A percentile compares a stretch with the other conserved stretches of the same genome.
Conservation (phyloP, 2,797 vertebrate species). For the Euthynnus affinis region DNA sequence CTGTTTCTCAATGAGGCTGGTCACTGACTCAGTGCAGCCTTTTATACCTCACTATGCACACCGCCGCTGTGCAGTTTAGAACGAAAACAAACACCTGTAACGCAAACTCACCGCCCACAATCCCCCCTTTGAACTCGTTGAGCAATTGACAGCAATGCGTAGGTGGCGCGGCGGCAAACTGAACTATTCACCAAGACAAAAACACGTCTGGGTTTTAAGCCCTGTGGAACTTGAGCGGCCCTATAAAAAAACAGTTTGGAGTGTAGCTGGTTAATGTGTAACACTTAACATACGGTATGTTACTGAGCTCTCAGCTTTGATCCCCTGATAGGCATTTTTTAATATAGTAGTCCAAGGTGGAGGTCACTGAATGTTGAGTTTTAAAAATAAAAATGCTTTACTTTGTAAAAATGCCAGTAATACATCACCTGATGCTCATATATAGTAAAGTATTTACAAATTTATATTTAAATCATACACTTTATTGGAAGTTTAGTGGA, state of each 20-base stretch:
- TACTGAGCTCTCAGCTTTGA: constrained; percentile 19
- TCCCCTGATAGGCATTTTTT: constrained; percentile 9
- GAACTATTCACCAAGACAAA: constrained; percentile 39
- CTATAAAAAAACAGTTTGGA: not conserved
- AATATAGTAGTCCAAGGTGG: constrained; percentile 1
- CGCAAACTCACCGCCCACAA: constrained; percentile 40
- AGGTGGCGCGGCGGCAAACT: constrained; percentile 19
- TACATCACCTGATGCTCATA: not conserved
- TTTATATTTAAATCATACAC: too few relatives aligned
- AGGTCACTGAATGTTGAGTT: not conserved
- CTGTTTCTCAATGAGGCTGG: constrained; percentile 44
- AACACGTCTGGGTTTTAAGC: constrained; percentile 52
- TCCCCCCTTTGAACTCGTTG: constrained; percentile 39
- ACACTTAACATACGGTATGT: constrained; percentile 2
- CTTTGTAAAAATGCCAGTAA: not conserved
- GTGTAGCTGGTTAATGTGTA: constrained; percentile 12
- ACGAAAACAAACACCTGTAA: constrained; percentile 57
- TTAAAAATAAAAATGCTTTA: not conserved
- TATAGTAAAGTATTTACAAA: not conserved
- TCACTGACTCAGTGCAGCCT: constrained; percentile 44
- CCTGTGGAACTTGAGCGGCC: not conserved
- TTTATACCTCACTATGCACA: constrained; percentile 32
- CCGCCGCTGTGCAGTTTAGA: constrained; percentile 24
- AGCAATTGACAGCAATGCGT: constrained; percentile 40
- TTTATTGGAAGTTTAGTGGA: not conserved